Base-by-base conservation (phyloP, 2,888 invertebrate genomes). In the Hedychridium roseum region DNA sequence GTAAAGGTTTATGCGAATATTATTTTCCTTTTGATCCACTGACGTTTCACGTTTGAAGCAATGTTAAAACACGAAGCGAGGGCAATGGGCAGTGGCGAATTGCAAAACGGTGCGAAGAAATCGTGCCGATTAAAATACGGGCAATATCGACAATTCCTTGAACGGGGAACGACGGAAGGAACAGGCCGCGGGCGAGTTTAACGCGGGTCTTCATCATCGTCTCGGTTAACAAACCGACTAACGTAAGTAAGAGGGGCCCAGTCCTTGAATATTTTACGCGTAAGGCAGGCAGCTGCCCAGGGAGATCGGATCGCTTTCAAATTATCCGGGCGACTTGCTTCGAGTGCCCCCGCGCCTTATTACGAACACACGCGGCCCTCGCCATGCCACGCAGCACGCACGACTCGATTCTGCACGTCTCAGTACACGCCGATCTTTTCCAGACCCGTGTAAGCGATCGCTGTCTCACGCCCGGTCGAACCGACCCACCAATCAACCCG, bases 231-330 rank as follows among this genome's bases (percentile, higher is more conserved):
- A 66, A 68, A 60, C 60, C 68, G 64, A 57, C 57, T 64, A 67
- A 68, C 58, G 43, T 54, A 49, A 53, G 50, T 15, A 36, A 54
- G 53, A 43, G 51, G 53, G 43, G 57, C 55, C 59, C 67, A 72
- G 69, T 72, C 68, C 65, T 62, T 68, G 70, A 73, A 74, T 75
- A 76, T 77, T 74, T 76, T 72, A 77, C 76, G 77, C 76, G 76
- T 76, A 75, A 76, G 73, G 76, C 76, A 68, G 71, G 74, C 75
- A 74, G 75, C 75, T 74, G 74, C 71, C 70, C 50, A 57, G 58
- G 62, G 66, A 73, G 73, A 73, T 75, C 71, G 73, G 75, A 78
- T 78, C 74, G 75, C 73, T 78, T 78, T 78, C 78, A 77, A 77
- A 77, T 78, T 77, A 77, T 78, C 72, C 74, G 70, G 74, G 70